Base-by-base conservation (phyloP, 1,140 invertebrate genomes). In the Reticulitermes speratus region DNA sequence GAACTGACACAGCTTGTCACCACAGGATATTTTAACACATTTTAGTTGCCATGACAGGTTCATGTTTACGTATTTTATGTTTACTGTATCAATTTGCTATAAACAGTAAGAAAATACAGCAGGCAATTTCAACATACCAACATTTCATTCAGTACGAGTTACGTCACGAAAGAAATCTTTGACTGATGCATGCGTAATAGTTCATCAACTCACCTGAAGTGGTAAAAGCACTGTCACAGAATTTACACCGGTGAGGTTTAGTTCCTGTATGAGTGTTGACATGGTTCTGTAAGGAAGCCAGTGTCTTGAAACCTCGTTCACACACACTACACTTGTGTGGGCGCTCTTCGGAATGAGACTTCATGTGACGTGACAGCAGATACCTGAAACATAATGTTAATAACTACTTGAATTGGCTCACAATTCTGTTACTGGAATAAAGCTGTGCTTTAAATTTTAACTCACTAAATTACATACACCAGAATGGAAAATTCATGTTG, bases 211-310 rank as follows among this genome's bases (percentile, higher is more conserved):
- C 90, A 96, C 96, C 96, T 85, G 97, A 98, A 6, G 98, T 99
- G 2, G 98, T 99, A 90, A 99, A 99, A 21, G 96, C 95, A 88
- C 96, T 96, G 19, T 97, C 96, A 91, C 98, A 99, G 89, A 94
- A 96, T 91, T 98, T 98, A 92, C 98, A 99, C 75, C 96, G 94
- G 91, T 99, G 97, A 0, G 98, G 98, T 89, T 98, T 97, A 14
- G 96, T 96, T 69, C 98, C 98, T 45, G 98, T 98, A 90, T 99
- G 98, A 87, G 97, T 99, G 90, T 99, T 99, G 3, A 98, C 95
- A 91, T 99, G 98, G 90, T 99, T 99, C 88, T 98, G 96, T 44
- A 99, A 91, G 0, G 97, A 98, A 2, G 97, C 97, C 32, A 97
- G 90, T 0, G 98, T 98, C 91, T 99, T 99, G 90, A 99, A 99